A percentile compares a stretch with the other conserved stretches of the same genome.
Evolutionary conservation across 2,797 vertebrate genomes (phyloP).

Genomic region (Spinus olivaceus): DNA sequence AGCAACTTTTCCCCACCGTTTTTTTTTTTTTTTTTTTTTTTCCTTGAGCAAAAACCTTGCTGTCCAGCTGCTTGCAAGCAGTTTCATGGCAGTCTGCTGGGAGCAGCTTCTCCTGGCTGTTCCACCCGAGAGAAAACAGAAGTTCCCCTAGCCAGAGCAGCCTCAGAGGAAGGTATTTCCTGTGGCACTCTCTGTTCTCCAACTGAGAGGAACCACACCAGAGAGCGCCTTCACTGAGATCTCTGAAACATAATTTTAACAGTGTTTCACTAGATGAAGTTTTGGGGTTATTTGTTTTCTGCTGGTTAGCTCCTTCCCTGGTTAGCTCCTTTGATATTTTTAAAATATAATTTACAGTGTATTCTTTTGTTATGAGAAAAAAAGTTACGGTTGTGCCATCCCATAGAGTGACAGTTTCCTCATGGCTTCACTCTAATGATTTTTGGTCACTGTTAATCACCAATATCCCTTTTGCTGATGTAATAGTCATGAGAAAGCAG

Average conservation of each 20-base stretch:
- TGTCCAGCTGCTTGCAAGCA: not conserved
- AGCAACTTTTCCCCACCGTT: not conserved
- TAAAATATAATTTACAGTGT: not conserved
- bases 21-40: not conserved
- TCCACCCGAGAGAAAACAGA: not conserved
- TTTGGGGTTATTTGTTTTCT: not conserved
- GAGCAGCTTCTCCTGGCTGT: not conserved
- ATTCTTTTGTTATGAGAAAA: not conserved
- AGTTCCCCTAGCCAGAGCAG: not conserved
- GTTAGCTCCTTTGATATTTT: not conserved
- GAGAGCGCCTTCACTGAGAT: not conserved
- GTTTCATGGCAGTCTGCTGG: not conserved
- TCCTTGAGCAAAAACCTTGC: not conserved
- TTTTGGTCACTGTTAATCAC: not conserved
- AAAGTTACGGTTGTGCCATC: not conserved
- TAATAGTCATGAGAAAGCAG: not conserved
- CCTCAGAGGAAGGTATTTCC: slow-evolving; percentile 7
- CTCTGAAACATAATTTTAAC: not conserved
- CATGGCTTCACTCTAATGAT: not conserved
- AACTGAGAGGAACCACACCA: not conserved
- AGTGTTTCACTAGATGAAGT: not conserved
- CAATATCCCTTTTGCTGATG: not conserved
- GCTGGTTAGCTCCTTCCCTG: not conserved
- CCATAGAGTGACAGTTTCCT: not conserved
- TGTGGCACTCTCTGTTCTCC: not conserved